These are phyloP conservation scores for Lipophrys pholis DNA, from an alignment of 2,113 vertebrate species.

Conservation along the genomic window DNA sequence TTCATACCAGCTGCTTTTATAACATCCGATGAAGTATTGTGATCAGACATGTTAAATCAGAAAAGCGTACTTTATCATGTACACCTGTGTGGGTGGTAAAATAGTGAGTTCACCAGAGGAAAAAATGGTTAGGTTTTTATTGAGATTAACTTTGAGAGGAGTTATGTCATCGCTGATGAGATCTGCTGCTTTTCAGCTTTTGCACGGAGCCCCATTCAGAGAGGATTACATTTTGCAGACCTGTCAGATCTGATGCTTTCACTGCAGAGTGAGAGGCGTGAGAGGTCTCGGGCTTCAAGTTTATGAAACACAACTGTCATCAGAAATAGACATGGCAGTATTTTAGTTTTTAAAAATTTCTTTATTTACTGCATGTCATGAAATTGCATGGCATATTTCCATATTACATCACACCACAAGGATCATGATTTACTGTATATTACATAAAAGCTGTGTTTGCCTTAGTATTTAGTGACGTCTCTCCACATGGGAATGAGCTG, in stretches of 20 bases:
- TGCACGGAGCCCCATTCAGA: slow-evolving; percentile 8
- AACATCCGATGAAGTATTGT: not conserved
- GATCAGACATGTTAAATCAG: slow-evolving; percentile 10
- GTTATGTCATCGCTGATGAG: slow-evolving; percentile 60
- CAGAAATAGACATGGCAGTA: not conserved
- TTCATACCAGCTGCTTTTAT: not conserved
- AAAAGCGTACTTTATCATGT: not conserved
- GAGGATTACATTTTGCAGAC: slow-evolving; percentile 54
- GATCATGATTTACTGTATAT: not conserved
- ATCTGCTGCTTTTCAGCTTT: slow-evolving; percentile 44
- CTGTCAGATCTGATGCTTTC: slow-evolving; percentile 30
- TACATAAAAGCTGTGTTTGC: not conserved
- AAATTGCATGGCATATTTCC: too few relatives aligned
- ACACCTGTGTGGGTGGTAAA: slow-evolving; percentile 28
- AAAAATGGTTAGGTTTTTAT: slow-evolving; percentile 49
- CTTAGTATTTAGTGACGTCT: not conserved
- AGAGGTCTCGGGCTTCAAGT: not conserved
- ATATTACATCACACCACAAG: too few relatives aligned
- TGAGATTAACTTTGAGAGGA: slow-evolving; percentile 52
- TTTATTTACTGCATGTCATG: too few relatives aligned
- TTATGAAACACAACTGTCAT: slow-evolving; percentile 11
- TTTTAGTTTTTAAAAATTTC: too few relatives aligned
- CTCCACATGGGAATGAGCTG: not conserved
- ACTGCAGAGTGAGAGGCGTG: not conserved
- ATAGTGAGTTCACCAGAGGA: slow-evolving; percentile 16